Base-by-base conservation (phyloP, 92 coral and sea anemone genomes). In the Anthopleura xanthogrammica region DNA sequence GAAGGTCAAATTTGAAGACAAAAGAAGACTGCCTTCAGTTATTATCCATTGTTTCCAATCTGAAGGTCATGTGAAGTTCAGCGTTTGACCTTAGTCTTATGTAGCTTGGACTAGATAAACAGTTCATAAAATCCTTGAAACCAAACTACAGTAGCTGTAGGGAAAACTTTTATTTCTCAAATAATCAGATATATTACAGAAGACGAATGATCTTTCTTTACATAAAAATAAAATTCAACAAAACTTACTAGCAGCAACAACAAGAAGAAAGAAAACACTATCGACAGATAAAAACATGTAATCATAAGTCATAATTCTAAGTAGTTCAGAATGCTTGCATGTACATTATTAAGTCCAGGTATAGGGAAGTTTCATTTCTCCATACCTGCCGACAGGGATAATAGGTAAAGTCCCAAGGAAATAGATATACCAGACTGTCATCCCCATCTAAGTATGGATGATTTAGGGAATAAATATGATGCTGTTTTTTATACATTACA, bases 191-290 rank as follows among this genome's bases (percentile, higher is more conserved):
- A 68, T 68, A 23, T 68, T 68, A 68, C 74, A 68, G 13, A 68
- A 68, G 43, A 68, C 29, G 74, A 68, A 62, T 62, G 58, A 54
- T 54, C 58, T 54, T 54, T 68, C 74, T 68, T 68, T 29, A 68
- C 74, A 68, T 68, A 8, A 68, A 68, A 68, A 68, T 23, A 68
- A 68, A 2, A 11, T 23, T 68, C 74, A 22, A 64, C 72, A 64
- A 22, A 22, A 20, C 20, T 4, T 23, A 19, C 2, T 20, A n/a
- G 5, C 72, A 20, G 22, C 36, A 36, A 42, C 74, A 68, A 68
- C 43, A 68, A 24, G 29, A 29, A 68, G 42, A 68, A 36, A 68
- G 41, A 42, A 24, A 68, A 68, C 42, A 68, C 74, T 9, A 29
- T 5, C 29, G 12, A 68, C 74, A 68, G 17, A 62, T 54, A 11